phyloP scores from a whole-genome alignment of 2,113 vertebrate genomes.

The Leiothrix lutea region DNA sequence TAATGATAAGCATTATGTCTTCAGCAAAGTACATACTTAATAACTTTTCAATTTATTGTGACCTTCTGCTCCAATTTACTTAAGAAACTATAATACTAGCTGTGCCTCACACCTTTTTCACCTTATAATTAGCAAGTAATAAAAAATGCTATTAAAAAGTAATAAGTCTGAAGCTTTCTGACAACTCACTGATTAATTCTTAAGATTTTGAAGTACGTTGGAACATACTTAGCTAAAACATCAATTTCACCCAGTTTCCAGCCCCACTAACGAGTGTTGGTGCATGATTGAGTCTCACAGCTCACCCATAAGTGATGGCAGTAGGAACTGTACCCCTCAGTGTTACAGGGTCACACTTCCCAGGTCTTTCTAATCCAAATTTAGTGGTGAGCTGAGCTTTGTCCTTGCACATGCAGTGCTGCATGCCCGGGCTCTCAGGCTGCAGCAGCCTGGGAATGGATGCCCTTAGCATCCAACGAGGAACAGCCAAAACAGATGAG shows the following conservation, averaged over 20 bases:
- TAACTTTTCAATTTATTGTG: constrained; percentile 33
- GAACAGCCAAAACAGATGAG: not conserved
- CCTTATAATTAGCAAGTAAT: constrained; percentile 75
- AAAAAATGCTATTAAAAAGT: constrained; percentile 76
- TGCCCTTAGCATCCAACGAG: not conserved
- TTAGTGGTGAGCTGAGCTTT: not conserved
- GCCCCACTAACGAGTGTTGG: accelerated
- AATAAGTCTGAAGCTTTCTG: constrained; percentile 68
- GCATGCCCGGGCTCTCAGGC: not conserved
- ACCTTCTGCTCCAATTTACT: constrained; percentile 52
- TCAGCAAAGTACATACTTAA: constrained; percentile 5
- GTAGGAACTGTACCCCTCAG: not conserved
- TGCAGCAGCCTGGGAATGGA: not conserved
- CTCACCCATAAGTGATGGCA: not conserved
- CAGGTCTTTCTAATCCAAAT: not conserved
- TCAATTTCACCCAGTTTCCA: not conserved
- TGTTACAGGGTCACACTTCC: not conserved
- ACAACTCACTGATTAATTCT: constrained; percentile 80
- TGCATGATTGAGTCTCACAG: not conserved
- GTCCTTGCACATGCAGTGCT: not conserved
- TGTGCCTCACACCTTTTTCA: constrained; percentile 28
- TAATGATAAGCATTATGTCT: constrained; percentile 34
- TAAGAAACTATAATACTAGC: constrained; percentile 2
- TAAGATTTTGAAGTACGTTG: constrained; percentile 75
- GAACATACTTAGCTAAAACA: constrained; percentile 79